Evolutionary conservation across 2,888 invertebrate genomes (phyloP).

Genomic region (Drosophila mayaguana): DNA sequence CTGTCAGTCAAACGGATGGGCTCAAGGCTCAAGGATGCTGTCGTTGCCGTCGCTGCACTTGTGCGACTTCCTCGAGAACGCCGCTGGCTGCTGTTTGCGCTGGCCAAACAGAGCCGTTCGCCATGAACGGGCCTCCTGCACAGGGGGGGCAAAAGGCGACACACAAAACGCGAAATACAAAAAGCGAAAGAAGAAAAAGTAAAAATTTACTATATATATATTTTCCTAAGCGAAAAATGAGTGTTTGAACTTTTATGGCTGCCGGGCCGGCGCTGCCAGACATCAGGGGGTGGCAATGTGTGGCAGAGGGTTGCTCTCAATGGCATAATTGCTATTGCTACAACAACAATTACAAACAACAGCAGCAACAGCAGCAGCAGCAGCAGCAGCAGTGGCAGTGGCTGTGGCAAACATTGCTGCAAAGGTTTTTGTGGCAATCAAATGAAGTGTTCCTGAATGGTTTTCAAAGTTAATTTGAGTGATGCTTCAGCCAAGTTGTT

Average conservation of each 20-base stretch:
- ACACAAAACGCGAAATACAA: conserved; percentile 24
- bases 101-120: conserved; percentile 62
- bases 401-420: conserved; percentile 29
- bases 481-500: conserved; percentile 74
- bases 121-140: background rate
- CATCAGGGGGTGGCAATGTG: conserved; percentile 12
- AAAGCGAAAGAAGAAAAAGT: conserved; percentile 20
- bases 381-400: conserved; percentile 23
- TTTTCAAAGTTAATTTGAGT: conserved; percentile 84
- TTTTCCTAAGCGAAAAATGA: conserved; percentile 81
- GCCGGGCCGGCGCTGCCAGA: conserved; percentile 40
- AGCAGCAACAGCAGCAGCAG: conserved; percentile 37
- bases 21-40: conserved; percentile 67
- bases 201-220: conserved; percentile 35
- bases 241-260: conserved; percentile 82
- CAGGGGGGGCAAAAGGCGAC: conserved; percentile 2
- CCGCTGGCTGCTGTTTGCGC: conserved; percentile 61
- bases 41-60: conserved; percentile 59
- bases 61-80: conserved; percentile 60
- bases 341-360: conserved; percentile 80
- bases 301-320: conserved; percentile 62
- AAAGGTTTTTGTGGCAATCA: conserved; percentile 82
- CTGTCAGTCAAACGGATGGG: conserved; percentile 74
- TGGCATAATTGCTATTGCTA: conserved; percentile 83
- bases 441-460: conserved; percentile 85